Evolutionary conservation across 2,797 vertebrate genomes (phyloP).

Genomic region (Aeoliscus strigatus): DNA sequence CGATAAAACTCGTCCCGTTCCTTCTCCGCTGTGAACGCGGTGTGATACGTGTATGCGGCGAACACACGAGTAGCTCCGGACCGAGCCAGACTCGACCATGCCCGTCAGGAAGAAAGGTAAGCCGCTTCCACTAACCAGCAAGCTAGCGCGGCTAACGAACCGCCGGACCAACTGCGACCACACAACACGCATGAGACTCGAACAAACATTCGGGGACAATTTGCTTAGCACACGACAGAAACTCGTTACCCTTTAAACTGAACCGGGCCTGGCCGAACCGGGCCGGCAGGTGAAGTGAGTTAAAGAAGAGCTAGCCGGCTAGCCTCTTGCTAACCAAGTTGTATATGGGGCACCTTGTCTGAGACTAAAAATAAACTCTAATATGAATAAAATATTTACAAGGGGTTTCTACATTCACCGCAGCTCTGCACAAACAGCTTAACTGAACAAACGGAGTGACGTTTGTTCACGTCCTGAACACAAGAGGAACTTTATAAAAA

Average conservation of each 20-base stretch:
- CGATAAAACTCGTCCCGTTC: constrained; percentile 8
- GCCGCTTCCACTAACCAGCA: constrained; percentile 40
- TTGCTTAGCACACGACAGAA: too few species aligned
- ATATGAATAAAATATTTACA: constrained; percentile 34
- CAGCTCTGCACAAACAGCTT: rapidly evolving
- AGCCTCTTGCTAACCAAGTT: constrained; percentile 62
- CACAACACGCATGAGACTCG: too few species aligned
- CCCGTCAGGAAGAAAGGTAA: constrained; percentile 92
- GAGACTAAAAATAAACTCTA: constrained; percentile 56
- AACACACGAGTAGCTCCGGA: too few species aligned
- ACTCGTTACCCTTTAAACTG: too few species aligned
- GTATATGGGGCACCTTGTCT: constrained; percentile 47
- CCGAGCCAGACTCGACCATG: constrained; percentile 69
- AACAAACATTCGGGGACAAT: too few species aligned
- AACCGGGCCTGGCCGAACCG: constrained; percentile 7
- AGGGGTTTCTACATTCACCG: background rate
- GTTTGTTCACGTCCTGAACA: too few species aligned
- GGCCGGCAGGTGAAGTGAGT: constrained; percentile 37
- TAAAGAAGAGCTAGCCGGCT: constrained; percentile 48
- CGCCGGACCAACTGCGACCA: too few species aligned
- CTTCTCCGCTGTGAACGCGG: too few species aligned
- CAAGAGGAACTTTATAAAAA: too few species aligned
- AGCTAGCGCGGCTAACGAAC: constrained; percentile 39
- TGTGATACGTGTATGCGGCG: too few species aligned
- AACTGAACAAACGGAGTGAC: background rate